A percentile compares a stretch with the other conserved stretches of the same genome.
phyloP scores from a whole-genome alignment of 2,113 vertebrate species.

The Ceyx cyanopectus region DNA sequence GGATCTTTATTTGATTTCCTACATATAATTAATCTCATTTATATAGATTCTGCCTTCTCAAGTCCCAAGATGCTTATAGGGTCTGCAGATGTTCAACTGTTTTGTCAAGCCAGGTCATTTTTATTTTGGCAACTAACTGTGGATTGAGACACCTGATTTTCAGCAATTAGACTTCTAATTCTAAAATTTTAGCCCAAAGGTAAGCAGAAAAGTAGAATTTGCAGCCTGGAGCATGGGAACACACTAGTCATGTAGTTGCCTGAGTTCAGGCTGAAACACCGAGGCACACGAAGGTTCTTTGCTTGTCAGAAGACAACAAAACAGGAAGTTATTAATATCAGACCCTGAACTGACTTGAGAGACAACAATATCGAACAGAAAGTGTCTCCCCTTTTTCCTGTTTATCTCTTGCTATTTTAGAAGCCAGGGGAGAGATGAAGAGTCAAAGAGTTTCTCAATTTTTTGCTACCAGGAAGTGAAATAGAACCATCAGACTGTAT shows the following conservation, averaged over 20 bases:
- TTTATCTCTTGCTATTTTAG: slow-evolving; percentile 47
- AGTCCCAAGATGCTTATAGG: background rate
- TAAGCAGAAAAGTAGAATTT: background rate
- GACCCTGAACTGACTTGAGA: background rate
- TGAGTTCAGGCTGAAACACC: background rate
- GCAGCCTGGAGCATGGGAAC: background rate
- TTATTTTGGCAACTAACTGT: background rate
- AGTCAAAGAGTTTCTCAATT: background rate
- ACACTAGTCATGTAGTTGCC: background rate
- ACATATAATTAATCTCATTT: background rate
- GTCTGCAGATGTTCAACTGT: background rate
- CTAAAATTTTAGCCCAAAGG: background rate
- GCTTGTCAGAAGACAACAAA: background rate
- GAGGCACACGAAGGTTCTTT: background rate
- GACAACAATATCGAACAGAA: slow-evolving; percentile 31
- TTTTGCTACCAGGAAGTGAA: background rate
- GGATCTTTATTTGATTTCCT: background rate
- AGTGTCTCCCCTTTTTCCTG: slow-evolving; percentile 53
- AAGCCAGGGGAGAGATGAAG: background rate
- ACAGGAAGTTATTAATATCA: slow-evolving; percentile 56
- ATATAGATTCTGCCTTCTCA: background rate
- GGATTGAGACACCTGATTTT: background rate
- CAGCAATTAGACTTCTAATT: background rate
- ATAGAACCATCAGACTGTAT: background rate
- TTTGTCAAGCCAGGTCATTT: background rate